Conservation (phyloP, 2,113 vertebrate species). For the Ceyx margarethae region DNA sequence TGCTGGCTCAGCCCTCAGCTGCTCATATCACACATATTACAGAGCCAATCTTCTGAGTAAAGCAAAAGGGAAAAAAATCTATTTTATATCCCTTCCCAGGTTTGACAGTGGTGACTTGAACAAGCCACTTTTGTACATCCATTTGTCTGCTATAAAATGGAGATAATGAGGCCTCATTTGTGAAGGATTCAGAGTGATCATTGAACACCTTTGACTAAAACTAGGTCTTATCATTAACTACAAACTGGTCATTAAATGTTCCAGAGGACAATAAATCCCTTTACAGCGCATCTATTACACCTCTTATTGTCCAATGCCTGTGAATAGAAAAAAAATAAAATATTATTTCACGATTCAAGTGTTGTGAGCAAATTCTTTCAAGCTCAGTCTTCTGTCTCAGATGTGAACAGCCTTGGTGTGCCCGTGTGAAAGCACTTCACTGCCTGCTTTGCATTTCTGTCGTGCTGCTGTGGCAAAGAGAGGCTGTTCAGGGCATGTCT, state of each 20-base stretch:
- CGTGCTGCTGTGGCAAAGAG: not conserved
- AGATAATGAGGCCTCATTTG: not conserved
- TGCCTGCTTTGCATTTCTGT: not conserved
- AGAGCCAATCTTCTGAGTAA: not conserved
- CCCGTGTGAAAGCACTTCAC: not conserved
- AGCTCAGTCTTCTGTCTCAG: not conserved
- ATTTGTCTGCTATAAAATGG: slow-evolving; percentile 4
- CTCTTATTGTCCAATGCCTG: not conserved
- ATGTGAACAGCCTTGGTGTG: not conserved
- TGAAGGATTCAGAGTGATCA: not conserved
- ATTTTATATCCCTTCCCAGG: not conserved
- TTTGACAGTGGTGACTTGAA: not conserved
- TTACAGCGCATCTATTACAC: not conserved
- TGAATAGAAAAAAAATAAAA: not conserved
- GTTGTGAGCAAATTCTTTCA: not conserved
- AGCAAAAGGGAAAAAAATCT: not conserved
- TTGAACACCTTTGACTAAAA: not conserved
- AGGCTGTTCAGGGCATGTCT: not conserved
- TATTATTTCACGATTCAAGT: not conserved
- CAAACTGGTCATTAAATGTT: not conserved
- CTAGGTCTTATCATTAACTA: not conserved
- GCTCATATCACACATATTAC: not conserved
- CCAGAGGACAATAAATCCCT: not conserved
- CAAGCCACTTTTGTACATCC: slow-evolving; percentile 28
- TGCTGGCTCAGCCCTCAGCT: not conserved